phyloP scores from a whole-genome alignment of 2,797 vertebrate genomes.

The Propithecus perrieri region DNA sequence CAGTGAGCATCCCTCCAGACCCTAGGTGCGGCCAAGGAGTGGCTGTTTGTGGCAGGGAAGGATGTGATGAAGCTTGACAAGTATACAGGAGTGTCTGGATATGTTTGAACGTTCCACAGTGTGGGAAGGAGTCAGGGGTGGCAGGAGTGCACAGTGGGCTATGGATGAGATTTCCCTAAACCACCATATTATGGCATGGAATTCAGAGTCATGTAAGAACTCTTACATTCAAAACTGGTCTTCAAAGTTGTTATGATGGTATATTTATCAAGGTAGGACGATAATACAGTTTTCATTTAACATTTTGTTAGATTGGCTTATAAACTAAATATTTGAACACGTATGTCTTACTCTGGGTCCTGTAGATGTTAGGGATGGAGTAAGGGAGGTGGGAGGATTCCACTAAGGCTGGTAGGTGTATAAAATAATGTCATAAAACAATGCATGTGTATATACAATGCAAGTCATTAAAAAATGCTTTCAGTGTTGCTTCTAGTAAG shows the following conservation, averaged over 20 bases:
- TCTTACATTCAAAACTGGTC: neutral
- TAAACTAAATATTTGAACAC: constrained; percentile 34
- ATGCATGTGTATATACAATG: neutral
- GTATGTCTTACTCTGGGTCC: neutral
- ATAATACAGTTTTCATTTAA: neutral
- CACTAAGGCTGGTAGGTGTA: neutral
- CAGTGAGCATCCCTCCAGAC: neutral
- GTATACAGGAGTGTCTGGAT: neutral
- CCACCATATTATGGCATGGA: neutral
- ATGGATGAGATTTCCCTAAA: neutral
- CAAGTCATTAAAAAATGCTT: neutral
- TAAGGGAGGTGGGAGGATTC: neutral
- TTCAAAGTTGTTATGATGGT: neutral
- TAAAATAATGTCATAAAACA: neutral
- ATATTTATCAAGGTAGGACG: neutral
- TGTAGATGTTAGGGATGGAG: neutral
- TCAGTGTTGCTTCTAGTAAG: neutral
- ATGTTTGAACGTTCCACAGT: neutral
- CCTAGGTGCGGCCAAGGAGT: neutral
- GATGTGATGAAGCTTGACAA: fast-evolving
- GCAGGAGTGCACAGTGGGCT: neutral
- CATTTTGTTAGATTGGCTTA: constrained; percentile 2
- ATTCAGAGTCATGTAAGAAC: neutral
- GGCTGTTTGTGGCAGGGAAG: neutral
- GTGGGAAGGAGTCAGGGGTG: neutral